Evolutionary conservation across 2,888 invertebrate genomes (phyloP).

Genomic region (Eupithecia insigniata): DNA sequence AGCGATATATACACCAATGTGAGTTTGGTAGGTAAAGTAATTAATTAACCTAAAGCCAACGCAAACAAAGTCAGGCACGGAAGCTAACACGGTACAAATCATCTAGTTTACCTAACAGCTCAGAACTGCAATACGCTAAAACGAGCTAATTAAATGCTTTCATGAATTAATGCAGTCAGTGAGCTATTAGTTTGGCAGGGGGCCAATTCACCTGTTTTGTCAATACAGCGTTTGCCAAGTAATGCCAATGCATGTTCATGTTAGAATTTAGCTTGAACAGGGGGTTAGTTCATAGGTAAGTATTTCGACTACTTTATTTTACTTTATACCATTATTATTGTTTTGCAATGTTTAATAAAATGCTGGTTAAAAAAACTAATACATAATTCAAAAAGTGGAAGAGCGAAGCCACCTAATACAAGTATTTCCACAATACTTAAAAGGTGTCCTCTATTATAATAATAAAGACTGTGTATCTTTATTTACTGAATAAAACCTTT

Average conservation of each 20-base stretch:
- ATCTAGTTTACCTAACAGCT: constrained; percentile 12
- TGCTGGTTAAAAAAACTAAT: too few species aligned
- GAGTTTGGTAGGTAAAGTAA: not conserved
- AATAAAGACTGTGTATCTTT: too few species aligned
- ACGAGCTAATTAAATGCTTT: constrained; percentile 27
- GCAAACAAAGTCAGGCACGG: not conserved
- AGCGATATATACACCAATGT: not conserved
- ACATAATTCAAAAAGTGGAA: too few species aligned
- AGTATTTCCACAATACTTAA: too few species aligned
- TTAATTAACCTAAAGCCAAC: not conserved
- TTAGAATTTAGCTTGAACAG: not conserved
- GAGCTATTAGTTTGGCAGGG: constrained; percentile 13
- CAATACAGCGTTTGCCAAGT: not conserved
- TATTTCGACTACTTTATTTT: too few species aligned
- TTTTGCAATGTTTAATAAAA: too few species aligned
- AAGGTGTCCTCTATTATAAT: too few species aligned
- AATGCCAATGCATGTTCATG: not conserved
- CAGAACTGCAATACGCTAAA: constrained; percentile 18
- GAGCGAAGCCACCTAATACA: too few species aligned
- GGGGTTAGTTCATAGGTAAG: too few species aligned
- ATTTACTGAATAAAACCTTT: too few species aligned
- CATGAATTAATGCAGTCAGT: constrained; percentile 25
- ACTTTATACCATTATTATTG: too few species aligned
- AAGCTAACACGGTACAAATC: constrained; percentile 3
- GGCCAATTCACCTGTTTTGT: constrained; percentile 15